Evolutionary conservation across 1,140 invertebrate species (phyloP), one percentile per base, ranked within the genome.

Genomic region (Eumaeus atala): DNA sequence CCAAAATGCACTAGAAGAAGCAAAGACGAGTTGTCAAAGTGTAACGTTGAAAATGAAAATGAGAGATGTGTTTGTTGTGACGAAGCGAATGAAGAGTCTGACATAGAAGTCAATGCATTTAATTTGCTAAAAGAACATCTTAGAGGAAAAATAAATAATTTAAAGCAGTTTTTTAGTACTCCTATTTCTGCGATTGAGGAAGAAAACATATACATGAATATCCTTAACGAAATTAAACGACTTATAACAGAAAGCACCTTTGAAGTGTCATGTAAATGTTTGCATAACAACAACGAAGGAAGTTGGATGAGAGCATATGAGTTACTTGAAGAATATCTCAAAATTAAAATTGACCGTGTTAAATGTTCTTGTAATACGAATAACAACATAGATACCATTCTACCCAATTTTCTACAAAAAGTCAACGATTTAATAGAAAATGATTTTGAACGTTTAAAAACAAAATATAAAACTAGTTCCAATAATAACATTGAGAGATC

Each of bases 241-340:
- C 42, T 81, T n/a, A 78, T 84, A 63, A 72, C 64, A 16, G 66
- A 76, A 16, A 73, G 52, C 49, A 66, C 71, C 9, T 59, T 67
- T 54, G 51, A 68, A 47, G 36, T 71, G 1, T 51, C 56, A 37
- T 82, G 77, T 63, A 70, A 62, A 49, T 81, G 72, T 61, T 48
- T 49, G 12, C 38, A 57, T 40, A 40, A 61, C 21, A n/a, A 51
- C 28, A 47, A 38, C 18, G 60, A 70, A 53, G 69, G 68, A 11
- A 76, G 71, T 55, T 84, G 83, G 78, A 65, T 71, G 21, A 72
- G 80, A 57, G 78, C 74, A 0, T 80, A 77, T 52, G 61, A 61
- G 10, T 63, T 84, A 57, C 59, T 84, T 48, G 66, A 82, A 69
- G 80, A 86, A 63, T 84, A 84, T 64, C 72, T 86, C 51, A 79